Evolutionary conservation across 2,797 vertebrate species (phyloP), one percentile per base, ranked within the genome.

Genomic region (Ptychadena robeensis): DNA sequence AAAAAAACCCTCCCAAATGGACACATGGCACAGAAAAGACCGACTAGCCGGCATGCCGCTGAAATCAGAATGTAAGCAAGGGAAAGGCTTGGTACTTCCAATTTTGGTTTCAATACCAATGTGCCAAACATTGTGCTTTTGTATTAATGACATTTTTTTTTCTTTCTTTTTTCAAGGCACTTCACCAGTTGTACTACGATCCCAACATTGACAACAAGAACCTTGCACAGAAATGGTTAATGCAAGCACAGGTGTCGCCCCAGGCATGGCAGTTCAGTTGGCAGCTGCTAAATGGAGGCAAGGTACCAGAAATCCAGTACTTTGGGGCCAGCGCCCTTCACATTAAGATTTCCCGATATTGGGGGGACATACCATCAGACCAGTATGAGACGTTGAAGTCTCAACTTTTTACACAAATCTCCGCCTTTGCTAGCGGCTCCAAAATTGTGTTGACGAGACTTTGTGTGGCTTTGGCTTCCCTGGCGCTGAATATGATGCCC

Each of bases 181-280:
- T 99, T 81, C 98, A 99, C 89, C 98, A 99, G 90, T 91, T 99
- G 77, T 99, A 99, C 92, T 99, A 99, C 12, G 98, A 99, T 90
- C 98, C 98, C 35, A 98, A 97, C 90, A 99, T 99, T 57, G 98
- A 99, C 89, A 99, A 99, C 93, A 99, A 99, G 93, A 99, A 99
- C 91, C 91, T 99, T 92, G 98, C 98, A 88, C 98, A 99, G 94
- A 99, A 98, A 93, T 99, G 98, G 98, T 93, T 99, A 81, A 99
- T 99, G 98, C 98, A 98, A 91, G 98, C 98, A 0, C 98, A 99
- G 92, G 95, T 99, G 7, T 99, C 98, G 0, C 97, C 98, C 44
- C 97, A 99, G 89, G 98, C 98, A 1, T 99, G 98, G 98, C 98
- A 99, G 88, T 99, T 99, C 92, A 98, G 98, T 90, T 99, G 98